These are phyloP conservation scores for Drosophila mauritiana DNA, from an alignment of 1,140 invertebrate species.

Conservation along the genomic window DNA sequence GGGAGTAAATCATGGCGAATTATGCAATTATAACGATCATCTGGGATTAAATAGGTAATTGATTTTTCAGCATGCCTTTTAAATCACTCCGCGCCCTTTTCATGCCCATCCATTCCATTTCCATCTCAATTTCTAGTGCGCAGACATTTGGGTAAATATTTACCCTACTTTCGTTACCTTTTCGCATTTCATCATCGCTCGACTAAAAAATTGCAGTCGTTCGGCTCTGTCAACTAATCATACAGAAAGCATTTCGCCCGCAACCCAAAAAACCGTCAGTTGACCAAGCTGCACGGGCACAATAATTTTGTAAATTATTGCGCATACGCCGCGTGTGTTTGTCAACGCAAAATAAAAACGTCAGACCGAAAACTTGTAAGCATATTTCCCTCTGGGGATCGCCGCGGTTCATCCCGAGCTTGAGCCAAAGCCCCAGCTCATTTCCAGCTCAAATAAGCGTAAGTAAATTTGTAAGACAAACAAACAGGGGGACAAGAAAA, in stretches of 20 bases:
- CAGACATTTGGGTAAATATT: slow-evolving; percentile 42
- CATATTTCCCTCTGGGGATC: slow-evolving; percentile 24
- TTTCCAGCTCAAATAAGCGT: slow-evolving; percentile 79
- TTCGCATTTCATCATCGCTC: slow-evolving; percentile 20
- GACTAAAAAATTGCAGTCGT: slow-evolving; percentile 26
- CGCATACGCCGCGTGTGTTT: slow-evolving; percentile 72
- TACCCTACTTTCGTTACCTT: slow-evolving; percentile 23
- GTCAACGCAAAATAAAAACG: slow-evolving; percentile 56
- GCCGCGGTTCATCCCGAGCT: slow-evolving; percentile 12
- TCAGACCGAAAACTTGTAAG: slow-evolving; percentile 37
- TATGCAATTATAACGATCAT: slow-evolving; percentile 44
- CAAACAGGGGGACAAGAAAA: slow-evolving; percentile 58
- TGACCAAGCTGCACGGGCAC: slow-evolving; percentile 19
- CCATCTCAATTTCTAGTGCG: slow-evolving; percentile 8
- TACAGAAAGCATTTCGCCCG: slow-evolving; percentile 63
- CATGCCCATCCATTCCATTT: not conserved
- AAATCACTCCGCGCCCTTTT: not conserved
- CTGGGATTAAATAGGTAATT: slow-evolving; percentile 46
- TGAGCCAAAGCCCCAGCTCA: slow-evolving; percentile 54
- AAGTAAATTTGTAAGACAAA: slow-evolving; percentile 82
- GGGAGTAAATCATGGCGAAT: slow-evolving; percentile 44
- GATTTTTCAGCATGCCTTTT: slow-evolving; percentile 5
- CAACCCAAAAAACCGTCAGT: slow-evolving; percentile 5
- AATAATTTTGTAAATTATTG: slow-evolving; percentile 77
- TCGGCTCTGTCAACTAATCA: slow-evolving; percentile 73